Evolutionary conservation across 2,113 vertebrate species (phyloP), one percentile per base, ranked within the genome.

Genomic region (Tursiops truncatus): DNA sequence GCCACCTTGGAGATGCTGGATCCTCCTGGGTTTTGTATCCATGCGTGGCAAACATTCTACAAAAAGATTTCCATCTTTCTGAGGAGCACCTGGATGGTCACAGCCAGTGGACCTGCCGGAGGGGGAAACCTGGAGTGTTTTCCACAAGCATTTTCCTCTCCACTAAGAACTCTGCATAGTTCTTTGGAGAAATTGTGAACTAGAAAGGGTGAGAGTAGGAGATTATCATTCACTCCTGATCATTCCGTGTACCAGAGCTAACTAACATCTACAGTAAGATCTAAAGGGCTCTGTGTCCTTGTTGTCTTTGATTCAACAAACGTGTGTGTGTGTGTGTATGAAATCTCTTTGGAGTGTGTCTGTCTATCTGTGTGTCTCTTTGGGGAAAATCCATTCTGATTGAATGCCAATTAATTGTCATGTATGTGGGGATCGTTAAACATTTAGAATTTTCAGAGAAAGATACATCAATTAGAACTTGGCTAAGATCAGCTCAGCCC

Each of bases 81-180:
- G 1, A 23, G 12, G 53, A 21, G 33, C 18, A 26, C 56, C 31
- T 17, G 38, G 14, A 9, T 20, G 73, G 80, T 47, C 33, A 8
- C 5, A 33, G 73, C 36, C 13, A 1, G 67, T 13, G 4, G 15
- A 3, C 0, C 0, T 44, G 17, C 38, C 31, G 0, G 0, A 17
- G 6, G n/a, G 21, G 5, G 6, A 47, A 83, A 53, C 33, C 4
- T 25, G 3, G 0, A 18, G 11, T 63, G 18, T 60, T 50, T 71
- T 12, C 21, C 6, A 26, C 21, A 20, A 8, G 4, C 15, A 89
- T 62, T 53, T 67, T 68, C 13, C 7, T 65, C 0, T 71, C 47
- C 60, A 3, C 4, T 47, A 17, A 89, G 79, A n/a, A 38, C 31
- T 31, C 77, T 71, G 28, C 1, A 1, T 38, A 1, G 8, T 67